Conservation (phyloP, 2,888 invertebrate genomes). For the Eustalomyia histrio region DNA sequence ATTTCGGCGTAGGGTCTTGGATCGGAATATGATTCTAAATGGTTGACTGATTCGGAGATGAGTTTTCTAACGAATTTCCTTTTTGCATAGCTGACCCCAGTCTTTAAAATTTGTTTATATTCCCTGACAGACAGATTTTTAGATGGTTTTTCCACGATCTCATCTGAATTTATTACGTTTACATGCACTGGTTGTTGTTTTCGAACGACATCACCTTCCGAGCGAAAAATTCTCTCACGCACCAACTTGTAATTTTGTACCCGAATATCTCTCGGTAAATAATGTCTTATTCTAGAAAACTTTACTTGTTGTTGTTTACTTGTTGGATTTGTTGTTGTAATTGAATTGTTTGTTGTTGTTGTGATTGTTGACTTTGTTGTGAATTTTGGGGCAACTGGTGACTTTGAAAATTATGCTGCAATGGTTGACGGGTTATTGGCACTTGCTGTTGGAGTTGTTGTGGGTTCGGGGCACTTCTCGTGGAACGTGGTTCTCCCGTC, state of each 20-base stretch:
- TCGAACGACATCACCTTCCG: no score
- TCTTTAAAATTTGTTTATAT: neutral
- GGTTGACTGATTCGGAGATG: neutral
- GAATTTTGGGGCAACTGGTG: no score
- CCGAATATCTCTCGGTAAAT: neutral
- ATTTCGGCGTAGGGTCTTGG: conserved; percentile 12
- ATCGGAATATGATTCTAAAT: neutral
- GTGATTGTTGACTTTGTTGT: no score
- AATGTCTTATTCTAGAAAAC: neutral
- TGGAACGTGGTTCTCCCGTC: neutral
- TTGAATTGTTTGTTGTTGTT: no score
- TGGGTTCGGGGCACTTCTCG: no score
- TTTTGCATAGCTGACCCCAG: neutral
- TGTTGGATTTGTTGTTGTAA: no score
- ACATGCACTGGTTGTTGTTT: neutral
- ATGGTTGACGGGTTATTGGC: no score
- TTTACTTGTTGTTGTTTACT: no score
- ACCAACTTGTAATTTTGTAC: neutral
- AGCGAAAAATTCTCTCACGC: neutral
- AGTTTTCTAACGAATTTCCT: neutral
- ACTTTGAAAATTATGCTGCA: no score
- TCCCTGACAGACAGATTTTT: no score
- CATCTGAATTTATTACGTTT: neutral
- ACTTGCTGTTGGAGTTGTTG: no score
- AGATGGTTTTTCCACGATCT: no score